Percentiles rank a stretch among this genome's conserved stretches.
These are phyloP conservation scores for Pluvialis apricaria DNA, from an alignment of 2,113 vertebrate genomes.

Conservation along the genomic window DNA sequence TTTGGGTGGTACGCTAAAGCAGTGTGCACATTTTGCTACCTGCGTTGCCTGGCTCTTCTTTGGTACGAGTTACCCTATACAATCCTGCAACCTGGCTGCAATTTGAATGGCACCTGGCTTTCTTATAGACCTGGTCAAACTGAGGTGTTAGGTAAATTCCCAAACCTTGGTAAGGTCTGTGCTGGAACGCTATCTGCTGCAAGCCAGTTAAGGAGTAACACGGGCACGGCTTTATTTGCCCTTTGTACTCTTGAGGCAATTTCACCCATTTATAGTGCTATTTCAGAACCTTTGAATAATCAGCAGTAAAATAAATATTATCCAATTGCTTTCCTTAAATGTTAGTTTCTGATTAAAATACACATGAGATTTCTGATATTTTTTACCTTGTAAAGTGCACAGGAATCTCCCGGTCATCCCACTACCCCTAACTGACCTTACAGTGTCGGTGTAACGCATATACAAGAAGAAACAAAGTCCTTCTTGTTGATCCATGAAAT, in stretches of 20 bases:
- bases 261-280: slow-evolving; percentile 33
- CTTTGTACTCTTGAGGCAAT: slow-evolving; percentile 31
- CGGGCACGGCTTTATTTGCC: background rate
- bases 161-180: background rate
- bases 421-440: background rate
- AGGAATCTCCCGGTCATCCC: background rate
- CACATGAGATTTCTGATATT: background rate
- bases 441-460: background rate
- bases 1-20: background rate
- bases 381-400: background rate
- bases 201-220: background rate
- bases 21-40: background rate
- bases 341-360: slow-evolving; percentile 38
- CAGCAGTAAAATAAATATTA: slow-evolving; percentile 47
- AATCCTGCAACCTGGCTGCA: background rate
- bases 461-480: background rate
- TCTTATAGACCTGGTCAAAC: background rate
- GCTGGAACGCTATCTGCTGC: background rate
- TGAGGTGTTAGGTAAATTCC: background rate
- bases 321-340: slow-evolving; percentile 50
- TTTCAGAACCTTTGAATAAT: slow-evolving; percentile 52
- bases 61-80: background rate
- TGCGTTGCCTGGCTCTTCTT: background rate
- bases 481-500: background rate
- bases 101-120: background rate